These are phyloP conservation scores for Anabacerthia variegaticeps DNA, from an alignment of 2,797 vertebrate species.

Conservation along the genomic window DNA sequence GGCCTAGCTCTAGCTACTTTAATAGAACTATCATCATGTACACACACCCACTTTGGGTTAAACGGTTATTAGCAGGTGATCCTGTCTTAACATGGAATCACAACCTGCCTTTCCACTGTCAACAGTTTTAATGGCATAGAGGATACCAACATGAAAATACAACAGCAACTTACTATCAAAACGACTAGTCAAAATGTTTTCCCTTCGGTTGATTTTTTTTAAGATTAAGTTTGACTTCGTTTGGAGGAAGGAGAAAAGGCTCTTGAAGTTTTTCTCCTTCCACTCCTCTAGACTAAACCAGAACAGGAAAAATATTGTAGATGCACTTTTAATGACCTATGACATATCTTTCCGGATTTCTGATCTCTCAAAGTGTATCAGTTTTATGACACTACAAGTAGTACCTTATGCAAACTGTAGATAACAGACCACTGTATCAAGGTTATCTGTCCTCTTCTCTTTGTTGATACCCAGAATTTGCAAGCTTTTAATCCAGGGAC, in stretches of 20 bases:
- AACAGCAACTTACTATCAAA: not conserved
- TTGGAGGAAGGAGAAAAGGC: not conserved
- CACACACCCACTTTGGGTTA: not conserved
- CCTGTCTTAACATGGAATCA: fast-evolving
- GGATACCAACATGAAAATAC: not conserved
- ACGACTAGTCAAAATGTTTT: not conserved
- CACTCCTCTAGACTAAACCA: not conserved
- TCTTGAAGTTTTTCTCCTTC: not conserved
- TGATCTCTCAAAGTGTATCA: not conserved
- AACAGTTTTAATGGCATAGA: not conserved
- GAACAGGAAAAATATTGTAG: not conserved
- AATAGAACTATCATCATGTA: fast-evolving
- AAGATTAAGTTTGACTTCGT: not conserved
- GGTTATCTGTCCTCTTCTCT: not conserved
- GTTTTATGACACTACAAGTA: not conserved
- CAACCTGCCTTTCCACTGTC: not conserved
- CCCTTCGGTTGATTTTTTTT: fast-evolving
- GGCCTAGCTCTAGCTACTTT: too few relatives aligned
- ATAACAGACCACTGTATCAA: not conserved
- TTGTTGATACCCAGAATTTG: not conserved
- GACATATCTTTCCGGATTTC: not conserved
- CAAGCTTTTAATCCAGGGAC: not conserved
- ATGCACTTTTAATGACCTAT: not conserved
- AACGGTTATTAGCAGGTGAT: not conserved
- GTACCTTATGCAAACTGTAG: not conserved